Evolutionary conservation across 2,797 vertebrate species (phyloP).

Genomic region (Cercopithecus diana): DNA sequence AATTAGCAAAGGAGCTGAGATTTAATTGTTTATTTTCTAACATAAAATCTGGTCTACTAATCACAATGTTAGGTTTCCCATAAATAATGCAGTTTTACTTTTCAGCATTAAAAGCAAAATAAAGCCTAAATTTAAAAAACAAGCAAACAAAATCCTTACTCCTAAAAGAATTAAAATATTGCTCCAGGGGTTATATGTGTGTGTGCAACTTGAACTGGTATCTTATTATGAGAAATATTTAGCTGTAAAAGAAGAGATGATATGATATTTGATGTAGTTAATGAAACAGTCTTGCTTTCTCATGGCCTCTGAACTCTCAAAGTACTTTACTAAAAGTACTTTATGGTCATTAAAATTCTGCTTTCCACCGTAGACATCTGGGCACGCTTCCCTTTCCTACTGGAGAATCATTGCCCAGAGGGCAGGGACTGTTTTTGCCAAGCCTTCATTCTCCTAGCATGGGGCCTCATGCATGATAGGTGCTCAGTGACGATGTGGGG

Average conservation of each 20-base stretch:
- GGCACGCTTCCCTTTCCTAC: not conserved
- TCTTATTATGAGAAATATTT: not conserved
- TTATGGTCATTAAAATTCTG: not conserved
- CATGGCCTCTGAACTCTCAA: not conserved
- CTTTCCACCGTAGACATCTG: not conserved
- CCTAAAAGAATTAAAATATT: not conserved
- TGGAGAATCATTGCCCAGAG: not conserved
- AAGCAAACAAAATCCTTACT: not conserved
- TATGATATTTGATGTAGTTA: not conserved
- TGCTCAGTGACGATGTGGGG: not conserved
- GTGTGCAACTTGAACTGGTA: not conserved
- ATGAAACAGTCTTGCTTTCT: not conserved
- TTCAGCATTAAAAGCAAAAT: constrained; percentile 31
- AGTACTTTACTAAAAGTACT: not conserved
- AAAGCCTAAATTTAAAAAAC: not conserved
- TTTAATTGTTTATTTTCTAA: constrained; percentile 24
- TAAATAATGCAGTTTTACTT: not conserved
- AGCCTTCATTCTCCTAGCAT: not conserved
- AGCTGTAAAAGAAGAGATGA: not conserved
- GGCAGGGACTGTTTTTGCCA: not conserved
- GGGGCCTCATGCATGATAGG: not conserved
- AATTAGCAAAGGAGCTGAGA: not conserved
- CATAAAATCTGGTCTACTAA: not conserved
- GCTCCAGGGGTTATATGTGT: not conserved
- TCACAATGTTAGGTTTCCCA: not conserved